Evolutionary conservation across 2,113 vertebrate genomes (phyloP).

Genomic region (Brienomyrus longianalis): DNA sequence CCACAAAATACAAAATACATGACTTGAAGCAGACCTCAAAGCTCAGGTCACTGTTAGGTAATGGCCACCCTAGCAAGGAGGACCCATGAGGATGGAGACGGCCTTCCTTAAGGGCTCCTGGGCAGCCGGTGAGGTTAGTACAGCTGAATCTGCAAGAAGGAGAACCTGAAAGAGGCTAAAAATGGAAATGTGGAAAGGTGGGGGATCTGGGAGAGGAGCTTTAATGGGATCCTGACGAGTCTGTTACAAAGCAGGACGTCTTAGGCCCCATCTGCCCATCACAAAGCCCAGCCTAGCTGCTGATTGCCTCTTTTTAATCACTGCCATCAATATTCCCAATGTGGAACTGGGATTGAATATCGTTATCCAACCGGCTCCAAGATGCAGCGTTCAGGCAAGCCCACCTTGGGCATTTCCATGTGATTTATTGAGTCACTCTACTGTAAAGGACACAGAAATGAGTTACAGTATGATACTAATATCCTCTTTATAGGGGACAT

Average conservation of each 20-base stretch:
- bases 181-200: not conserved
- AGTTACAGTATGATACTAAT: conserved; percentile 33
- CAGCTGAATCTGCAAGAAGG: not conserved
- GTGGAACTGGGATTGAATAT: conserved; percentile 31
- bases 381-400: not conserved
- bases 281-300: conserved; percentile 37
- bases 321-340: conserved; percentile 44
- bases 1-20: not conserved
- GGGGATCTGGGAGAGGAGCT: not conserved
- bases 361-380: conserved; percentile 9
- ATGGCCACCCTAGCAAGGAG: not conserved
- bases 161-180: not conserved
- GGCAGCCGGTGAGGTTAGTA: not conserved
- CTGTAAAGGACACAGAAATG: conserved; percentile 36
- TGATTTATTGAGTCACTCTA: conserved; percentile 32
- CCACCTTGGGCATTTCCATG: conserved; percentile 9
- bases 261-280: not conserved
- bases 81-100: not conserved
- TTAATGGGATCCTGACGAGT: not conserved
- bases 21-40: not conserved
- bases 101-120: not conserved
- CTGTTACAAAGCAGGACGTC: not conserved
- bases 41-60: not conserved
- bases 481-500: conserved; percentile 30
- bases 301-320: conserved; percentile 50